These are phyloP conservation scores for Drosophila novamexicana DNA, from an alignment of 1,140 invertebrate genomes.

Conservation along the genomic window DNA sequence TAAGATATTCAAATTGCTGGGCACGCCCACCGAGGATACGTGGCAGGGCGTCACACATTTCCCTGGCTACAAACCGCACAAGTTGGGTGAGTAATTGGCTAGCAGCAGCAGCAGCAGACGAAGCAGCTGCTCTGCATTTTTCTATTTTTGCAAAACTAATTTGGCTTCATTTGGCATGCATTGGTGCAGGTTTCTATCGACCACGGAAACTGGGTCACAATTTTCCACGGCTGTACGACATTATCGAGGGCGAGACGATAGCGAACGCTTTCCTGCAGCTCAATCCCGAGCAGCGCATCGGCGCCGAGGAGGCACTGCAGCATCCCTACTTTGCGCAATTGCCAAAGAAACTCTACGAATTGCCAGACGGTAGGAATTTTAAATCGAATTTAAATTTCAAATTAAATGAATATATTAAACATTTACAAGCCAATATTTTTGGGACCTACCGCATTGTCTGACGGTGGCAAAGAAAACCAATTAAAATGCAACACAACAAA, in stretches of 20 bases:
- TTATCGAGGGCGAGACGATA: conserved; percentile 94
- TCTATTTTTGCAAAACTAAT: conserved; percentile 22
- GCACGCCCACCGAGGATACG: conserved; percentile 95
- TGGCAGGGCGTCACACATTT: conserved; percentile 95
- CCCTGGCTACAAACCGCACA: conserved; percentile 93
- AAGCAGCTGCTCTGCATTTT: neutral
- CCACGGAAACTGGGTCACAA: conserved; percentile 92
- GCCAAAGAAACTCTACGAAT: conserved; percentile 94
- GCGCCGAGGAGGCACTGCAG: conserved; percentile 93
- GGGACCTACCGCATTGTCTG: conserved; percentile 25
- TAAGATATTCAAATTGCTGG: conserved; percentile 98
- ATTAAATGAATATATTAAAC: conserved; percentile 50
- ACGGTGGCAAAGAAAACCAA: conserved; percentile 50
- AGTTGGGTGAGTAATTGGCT: conserved; percentile 86
- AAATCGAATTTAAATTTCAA: neutral
- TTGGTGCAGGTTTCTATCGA: conserved; percentile 87
- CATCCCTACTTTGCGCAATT: conserved; percentile 96
- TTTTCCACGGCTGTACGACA: conserved; percentile 94
- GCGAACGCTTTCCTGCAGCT: conserved; percentile 94
- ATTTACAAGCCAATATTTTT: conserved; percentile 41
- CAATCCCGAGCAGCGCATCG: conserved; percentile 93
- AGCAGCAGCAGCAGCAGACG: neutral
- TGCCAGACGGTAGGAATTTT: conserved; percentile 92
- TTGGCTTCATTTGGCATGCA: neutral
- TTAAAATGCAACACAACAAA: conserved; percentile 51